Conservation (phyloP, 2,888 invertebrate species). For the Orgyia antiqua region DNA sequence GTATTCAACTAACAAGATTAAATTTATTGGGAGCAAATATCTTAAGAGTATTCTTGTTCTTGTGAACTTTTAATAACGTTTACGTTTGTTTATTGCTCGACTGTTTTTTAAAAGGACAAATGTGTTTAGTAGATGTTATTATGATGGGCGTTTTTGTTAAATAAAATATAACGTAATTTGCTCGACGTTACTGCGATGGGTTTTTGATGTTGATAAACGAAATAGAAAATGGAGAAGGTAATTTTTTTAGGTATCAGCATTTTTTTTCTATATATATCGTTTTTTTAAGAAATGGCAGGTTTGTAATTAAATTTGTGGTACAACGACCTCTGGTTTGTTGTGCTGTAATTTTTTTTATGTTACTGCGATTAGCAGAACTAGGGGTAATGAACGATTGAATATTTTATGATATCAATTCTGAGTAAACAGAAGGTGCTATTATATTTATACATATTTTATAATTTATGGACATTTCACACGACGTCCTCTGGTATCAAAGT, state of each 20-base stretch:
- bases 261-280: not conserved
- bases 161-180: constrained; percentile 24
- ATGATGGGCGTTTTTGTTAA: constrained; percentile 17
- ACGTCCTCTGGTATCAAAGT: too few species aligned
- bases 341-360: too few species aligned
- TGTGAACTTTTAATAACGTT: constrained; percentile 12
- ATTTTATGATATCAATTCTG: too few species aligned
- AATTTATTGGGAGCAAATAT: constrained; percentile 19
- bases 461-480: too few species aligned
- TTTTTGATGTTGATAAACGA: constrained; percentile 9
- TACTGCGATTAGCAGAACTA: too few species aligned
- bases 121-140: constrained; percentile 11
- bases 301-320: too few species aligned
- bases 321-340: too few species aligned
- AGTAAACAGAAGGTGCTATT: too few species aligned
- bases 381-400: too few species aligned
- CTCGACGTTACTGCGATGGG: constrained; percentile 8
- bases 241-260: constrained; percentile 6
- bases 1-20: constrained; percentile 8
- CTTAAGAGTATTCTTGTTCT: constrained; percentile 8
- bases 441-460: too few species aligned
- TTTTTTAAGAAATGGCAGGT: too few species aligned
- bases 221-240: constrained; percentile 1
- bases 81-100: constrained; percentile 9
- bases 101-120: constrained; percentile 15